Evolutionary conservation across 2,113 vertebrate genomes (phyloP).

Genomic region (Chlorodrepanis virens): DNA sequence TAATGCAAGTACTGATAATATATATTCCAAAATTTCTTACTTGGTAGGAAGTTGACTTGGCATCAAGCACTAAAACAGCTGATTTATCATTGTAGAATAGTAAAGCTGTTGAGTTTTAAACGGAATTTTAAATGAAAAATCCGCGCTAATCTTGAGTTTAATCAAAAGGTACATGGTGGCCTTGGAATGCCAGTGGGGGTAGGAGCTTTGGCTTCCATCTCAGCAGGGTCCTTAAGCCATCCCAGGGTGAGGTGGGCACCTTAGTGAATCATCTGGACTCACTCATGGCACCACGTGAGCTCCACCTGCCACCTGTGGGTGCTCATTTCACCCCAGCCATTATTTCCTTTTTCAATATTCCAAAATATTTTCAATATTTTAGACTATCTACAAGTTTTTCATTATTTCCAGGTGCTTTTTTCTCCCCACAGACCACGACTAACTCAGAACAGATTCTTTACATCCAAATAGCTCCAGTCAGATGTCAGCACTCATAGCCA

Average conservation of each 20-base stretch:
- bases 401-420: not conserved
- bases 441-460: not conserved
- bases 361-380: not conserved
- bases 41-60: not conserved
- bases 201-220: not conserved
- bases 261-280: not conserved
- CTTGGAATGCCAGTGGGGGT: not conserved
- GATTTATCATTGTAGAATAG: not conserved
- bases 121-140: not conserved
- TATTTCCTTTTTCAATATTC: not conserved
- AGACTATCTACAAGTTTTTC: not conserved
- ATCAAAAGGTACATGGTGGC: rapidly evolving
- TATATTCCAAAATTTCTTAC: not conserved
- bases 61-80: not conserved
- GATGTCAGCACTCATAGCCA: not conserved
- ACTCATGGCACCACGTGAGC: rapidly evolving
- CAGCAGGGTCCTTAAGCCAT: not conserved
- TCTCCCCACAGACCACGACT: not conserved
- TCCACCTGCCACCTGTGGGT: not conserved
- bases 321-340: not conserved
- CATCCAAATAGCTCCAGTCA: not conserved
- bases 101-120: not conserved
- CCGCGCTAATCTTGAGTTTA: not conserved
- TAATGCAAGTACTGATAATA: not conserved
- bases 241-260: not conserved